Percentiles rank a stretch among this genome's conserved stretches.
Evolutionary conservation across 2,888 invertebrate species (phyloP).

Genomic region (Bimastos eiseni): DNA sequence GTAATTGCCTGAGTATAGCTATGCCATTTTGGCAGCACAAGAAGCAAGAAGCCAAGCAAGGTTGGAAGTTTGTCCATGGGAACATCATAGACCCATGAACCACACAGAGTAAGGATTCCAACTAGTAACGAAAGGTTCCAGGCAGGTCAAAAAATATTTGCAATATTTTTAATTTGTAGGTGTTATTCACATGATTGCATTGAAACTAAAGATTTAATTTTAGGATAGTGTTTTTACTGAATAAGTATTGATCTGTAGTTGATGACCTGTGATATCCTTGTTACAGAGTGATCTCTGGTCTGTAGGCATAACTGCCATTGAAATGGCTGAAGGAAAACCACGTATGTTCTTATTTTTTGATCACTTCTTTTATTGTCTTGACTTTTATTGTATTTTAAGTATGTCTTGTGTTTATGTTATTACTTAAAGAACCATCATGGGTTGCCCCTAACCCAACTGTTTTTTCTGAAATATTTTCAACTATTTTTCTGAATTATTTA

Average conservation of each 20-base stretch:
- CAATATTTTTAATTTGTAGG: too few relatives aligned
- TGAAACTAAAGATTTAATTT: not conserved
- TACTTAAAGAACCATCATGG: not conserved
- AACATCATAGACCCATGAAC: too few relatives aligned
- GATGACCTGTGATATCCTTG: constrained; percentile 1
- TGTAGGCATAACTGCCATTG: constrained; percentile 83
- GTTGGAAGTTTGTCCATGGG: too few relatives aligned
- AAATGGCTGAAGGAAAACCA: constrained; percentile 72
- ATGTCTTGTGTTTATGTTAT: not conserved
- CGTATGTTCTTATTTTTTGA: constrained; percentile 64
- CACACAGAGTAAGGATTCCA: too few relatives aligned
- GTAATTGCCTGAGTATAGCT: too few relatives aligned
- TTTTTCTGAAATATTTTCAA: too few relatives aligned
- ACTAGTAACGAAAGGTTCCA: too few relatives aligned
- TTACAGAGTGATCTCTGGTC: constrained; percentile 68
- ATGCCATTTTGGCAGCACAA: too few relatives aligned
- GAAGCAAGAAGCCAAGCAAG: too few relatives aligned
- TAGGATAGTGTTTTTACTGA: not conserved
- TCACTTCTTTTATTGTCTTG: not conserved
- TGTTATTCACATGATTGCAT: not conserved
- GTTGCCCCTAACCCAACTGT: not conserved
- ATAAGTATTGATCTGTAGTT: not conserved
- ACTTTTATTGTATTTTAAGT: not conserved
- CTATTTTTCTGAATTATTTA: too few relatives aligned
- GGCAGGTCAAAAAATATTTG: too few relatives aligned